Percentiles rank a stretch among this genome's conserved stretches.
phyloP scores from a whole-genome alignment of 2,888 invertebrate species.

The Ditylenchus weischeri region DNA sequence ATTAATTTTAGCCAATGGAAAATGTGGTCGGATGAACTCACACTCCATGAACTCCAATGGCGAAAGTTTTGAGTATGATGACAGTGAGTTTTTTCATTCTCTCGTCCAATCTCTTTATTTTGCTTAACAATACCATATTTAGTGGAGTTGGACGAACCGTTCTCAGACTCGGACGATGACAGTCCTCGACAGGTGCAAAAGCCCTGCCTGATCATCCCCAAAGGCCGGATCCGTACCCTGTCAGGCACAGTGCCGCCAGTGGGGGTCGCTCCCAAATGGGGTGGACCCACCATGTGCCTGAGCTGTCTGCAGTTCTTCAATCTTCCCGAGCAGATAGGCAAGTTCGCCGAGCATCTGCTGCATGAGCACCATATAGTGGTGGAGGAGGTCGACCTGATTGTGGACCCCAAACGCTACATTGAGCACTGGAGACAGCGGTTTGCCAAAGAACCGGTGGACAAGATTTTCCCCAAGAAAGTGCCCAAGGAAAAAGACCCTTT shows the following conservation, averaged over 20 bases:
- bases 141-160: conserved; percentile 58
- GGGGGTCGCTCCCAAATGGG: conserved; percentile 50
- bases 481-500: conserved; percentile 44
- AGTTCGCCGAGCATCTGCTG: conserved; percentile 55
- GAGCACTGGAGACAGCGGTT: conserved; percentile 59
- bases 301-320: conserved; percentile 58
- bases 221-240: conserved; percentile 56
- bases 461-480: conserved; percentile 53
- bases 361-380: conserved; percentile 57
- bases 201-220: conserved; percentile 50
- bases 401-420: conserved; percentile 58
- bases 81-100: conserved; percentile 34
- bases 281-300: conserved; percentile 59
- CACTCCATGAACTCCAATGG: conserved; percentile 49
- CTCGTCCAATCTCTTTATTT: background rate
- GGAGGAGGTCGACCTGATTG: conserved; percentile 55
- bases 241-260: conserved; percentile 48
- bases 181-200: conserved; percentile 42
- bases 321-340: conserved; percentile 50
- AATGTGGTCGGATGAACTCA: conserved; percentile 13
- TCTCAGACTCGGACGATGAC: conserved; percentile 57
- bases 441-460: conserved; percentile 50
- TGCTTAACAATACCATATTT: conserved; percentile 11
- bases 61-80: conserved; percentile 51
- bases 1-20: conserved; percentile 24